These are phyloP conservation scores for Meriones unguiculatus DNA, from an alignment of 2,113 vertebrate species.

Conservation along the genomic window DNA sequence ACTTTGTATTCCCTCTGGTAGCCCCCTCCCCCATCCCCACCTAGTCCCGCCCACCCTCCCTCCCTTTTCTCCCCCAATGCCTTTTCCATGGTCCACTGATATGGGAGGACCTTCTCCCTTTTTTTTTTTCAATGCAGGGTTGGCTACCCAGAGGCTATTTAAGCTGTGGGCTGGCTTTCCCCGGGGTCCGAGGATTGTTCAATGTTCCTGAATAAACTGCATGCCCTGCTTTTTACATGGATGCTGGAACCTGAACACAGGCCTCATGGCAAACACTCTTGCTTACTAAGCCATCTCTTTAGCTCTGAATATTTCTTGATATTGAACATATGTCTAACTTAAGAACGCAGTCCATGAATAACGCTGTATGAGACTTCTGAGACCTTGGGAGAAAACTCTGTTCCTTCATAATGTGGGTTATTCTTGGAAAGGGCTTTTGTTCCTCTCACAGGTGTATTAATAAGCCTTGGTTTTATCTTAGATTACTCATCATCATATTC, in stretches of 20 bases:
- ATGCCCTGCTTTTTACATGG: neutral
- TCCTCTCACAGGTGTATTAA: neutral
- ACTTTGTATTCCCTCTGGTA: too few relatives aligned
- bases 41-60: too few relatives aligned
- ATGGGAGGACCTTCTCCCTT: too few relatives aligned
- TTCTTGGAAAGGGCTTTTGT: neutral
- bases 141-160: too few relatives aligned
- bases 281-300: neutral
- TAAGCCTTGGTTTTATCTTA: neutral
- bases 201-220: too few relatives aligned
- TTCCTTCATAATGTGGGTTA: neutral
- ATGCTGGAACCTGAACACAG: too few relatives aligned
- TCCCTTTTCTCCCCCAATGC: too few relatives aligned
- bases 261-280: neutral
- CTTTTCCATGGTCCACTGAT: too few relatives aligned
- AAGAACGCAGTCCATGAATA: neutral
- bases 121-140: too few relatives aligned
- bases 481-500: neutral
- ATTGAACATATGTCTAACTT: neutral
- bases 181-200: too few relatives aligned
- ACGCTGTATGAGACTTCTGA: neutral
- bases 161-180: too few relatives aligned
- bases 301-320: neutral
- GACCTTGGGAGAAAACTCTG: neutral
- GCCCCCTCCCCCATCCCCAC: too few relatives aligned